phyloP scores from a whole-genome alignment of 2,797 vertebrate species.

The Argyrosomus regius region DNA sequence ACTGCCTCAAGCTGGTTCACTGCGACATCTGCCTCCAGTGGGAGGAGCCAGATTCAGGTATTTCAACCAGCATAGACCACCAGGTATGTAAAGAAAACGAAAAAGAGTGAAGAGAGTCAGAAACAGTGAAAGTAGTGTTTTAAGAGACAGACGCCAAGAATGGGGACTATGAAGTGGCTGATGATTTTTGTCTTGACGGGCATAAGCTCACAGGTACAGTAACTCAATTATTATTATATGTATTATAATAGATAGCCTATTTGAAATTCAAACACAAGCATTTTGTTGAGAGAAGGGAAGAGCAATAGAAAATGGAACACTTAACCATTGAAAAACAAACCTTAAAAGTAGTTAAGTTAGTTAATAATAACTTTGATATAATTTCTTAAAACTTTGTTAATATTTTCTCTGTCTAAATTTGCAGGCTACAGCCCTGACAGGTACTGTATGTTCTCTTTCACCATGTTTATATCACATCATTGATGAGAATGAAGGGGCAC shows the following conservation, averaged over 20 bases:
- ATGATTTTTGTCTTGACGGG: constrained; percentile 68
- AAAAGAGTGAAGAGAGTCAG: constrained; percentile 36
- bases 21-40: constrained; percentile 33
- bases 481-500: neutral
- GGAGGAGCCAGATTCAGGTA: constrained; percentile 69
- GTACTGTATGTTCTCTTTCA: constrained; percentile 67
- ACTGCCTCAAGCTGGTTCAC: constrained; percentile 37
- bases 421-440: constrained; percentile 84
- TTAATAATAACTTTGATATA: neutral
- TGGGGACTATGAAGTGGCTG: constrained; percentile 67
- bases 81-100: constrained; percentile 52
- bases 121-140: constrained; percentile 35
- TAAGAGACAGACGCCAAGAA: constrained; percentile 52
- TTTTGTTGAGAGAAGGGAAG: neutral
- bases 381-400: neutral
- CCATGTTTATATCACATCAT: neutral
- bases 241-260: neutral
- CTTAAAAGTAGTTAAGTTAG: neutral
- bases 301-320: neutral
- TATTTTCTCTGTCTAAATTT: constrained; percentile 65
- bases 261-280: neutral
- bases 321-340: neutral
- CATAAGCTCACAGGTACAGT: constrained; percentile 79
- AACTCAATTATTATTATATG: neutral
- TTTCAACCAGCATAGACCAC: constrained; percentile 57